Percentiles rank a stretch among this genome's conserved stretches.
Conservation (phyloP, 2,888 invertebrate genomes). For the Eupithecia pulchellata region DNA sequence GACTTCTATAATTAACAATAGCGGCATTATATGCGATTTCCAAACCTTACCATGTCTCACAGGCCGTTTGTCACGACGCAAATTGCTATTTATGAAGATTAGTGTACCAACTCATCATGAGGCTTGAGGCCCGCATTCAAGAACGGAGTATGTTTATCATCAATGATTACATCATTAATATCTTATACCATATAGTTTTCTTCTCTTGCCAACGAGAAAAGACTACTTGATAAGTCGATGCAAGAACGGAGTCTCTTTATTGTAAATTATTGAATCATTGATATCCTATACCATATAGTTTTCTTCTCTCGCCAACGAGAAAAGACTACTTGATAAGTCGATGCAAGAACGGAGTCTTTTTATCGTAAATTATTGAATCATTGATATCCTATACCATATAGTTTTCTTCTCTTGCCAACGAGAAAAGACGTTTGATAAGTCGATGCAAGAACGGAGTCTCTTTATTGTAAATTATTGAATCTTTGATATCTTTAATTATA, state of each 20-base stretch:
- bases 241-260: neutral
- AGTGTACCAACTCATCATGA: slow-evolving; percentile 60
- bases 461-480: neutral
- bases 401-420: neutral
- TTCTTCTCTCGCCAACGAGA: neutral
- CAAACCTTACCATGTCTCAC: slow-evolving; percentile 76
- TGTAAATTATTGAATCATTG: neutral
- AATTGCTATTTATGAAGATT: slow-evolving; percentile 83
- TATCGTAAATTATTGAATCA: neutral
- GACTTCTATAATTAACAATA: slow-evolving; percentile 84
- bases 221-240: no score
- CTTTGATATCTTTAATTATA: neutral
- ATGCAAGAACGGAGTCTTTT: neutral
- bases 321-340: no score
- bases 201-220: neutral
- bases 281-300: neutral
- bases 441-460: neutral
- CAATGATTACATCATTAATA: neutral
- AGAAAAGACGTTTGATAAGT: no score
- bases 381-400: neutral
- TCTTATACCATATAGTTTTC: neutral
- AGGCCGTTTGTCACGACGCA: slow-evolving; percentile 81
- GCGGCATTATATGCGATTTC: slow-evolving; percentile 82
- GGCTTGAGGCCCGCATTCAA: slow-evolving; percentile 36
- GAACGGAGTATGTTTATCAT: neutral